Conservation (phyloP, 2,797 vertebrate species). For the Paratrypauchen microcephalus region DNA sequence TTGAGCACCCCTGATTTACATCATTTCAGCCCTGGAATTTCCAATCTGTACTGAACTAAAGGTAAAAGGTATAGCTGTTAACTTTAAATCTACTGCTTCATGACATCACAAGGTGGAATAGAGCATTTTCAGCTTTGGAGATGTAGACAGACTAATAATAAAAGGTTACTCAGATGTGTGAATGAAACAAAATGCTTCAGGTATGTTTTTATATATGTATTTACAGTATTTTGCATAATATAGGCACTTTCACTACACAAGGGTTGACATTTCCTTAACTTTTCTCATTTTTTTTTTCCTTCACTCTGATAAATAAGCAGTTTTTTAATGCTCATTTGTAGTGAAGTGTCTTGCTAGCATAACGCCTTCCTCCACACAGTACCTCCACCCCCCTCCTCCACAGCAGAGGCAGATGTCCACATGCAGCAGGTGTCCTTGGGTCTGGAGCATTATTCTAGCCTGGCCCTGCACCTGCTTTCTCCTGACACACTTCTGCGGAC, state of each 20-base stretch:
- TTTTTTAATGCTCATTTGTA: neutral
- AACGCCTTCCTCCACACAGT: neutral
- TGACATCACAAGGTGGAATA: too few relatives aligned
- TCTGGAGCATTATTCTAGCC: constrained; percentile 72
- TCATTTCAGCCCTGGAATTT: too few relatives aligned
- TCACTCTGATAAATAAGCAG: neutral
- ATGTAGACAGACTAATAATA: too few relatives aligned
- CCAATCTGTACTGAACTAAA: too few relatives aligned
- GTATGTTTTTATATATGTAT: too few relatives aligned
- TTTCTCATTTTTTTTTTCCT: neutral
- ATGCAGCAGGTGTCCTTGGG: constrained; percentile 74
- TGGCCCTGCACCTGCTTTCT: constrained; percentile 62
- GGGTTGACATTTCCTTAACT: neutral
- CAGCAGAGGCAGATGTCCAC: constrained; percentile 56
- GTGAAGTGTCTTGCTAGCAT: constrained; percentile 5
- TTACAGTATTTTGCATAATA: too few relatives aligned
- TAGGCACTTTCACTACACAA: neutral
- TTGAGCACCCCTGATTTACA: too few relatives aligned
- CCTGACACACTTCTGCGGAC: constrained; percentile 60
- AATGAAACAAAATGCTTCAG: too few relatives aligned
- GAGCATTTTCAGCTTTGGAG: too few relatives aligned
- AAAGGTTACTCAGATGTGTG: too few relatives aligned
- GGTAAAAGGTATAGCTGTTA: too few relatives aligned
- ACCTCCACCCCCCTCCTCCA: constrained; percentile 42
- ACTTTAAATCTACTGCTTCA: too few relatives aligned